Base-by-base conservation (phyloP, 2,797 vertebrate species). In the Sebastes miniatus region DNA sequence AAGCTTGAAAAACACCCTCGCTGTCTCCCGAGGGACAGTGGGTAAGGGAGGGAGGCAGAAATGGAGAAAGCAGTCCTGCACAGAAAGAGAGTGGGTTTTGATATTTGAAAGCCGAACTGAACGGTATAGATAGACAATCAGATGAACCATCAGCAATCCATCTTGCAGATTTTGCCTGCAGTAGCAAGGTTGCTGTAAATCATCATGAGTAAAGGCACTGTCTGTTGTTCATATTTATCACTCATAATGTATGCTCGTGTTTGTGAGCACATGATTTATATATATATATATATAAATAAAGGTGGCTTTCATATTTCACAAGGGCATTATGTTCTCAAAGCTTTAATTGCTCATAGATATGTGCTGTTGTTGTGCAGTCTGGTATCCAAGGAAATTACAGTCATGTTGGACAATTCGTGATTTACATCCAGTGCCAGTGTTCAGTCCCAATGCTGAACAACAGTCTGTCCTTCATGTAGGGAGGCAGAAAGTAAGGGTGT, bases 91-190 rank as follows among this genome's bases (percentile, higher is more conserved):
- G 59, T 5, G 27, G 24, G 31, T 75, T 76, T 58, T 79, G 11
- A 77, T 76, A 65, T 69, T 73, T 81, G 63, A 65, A 83, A 85
- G 77, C 78, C 70, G 70, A 76, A 80, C 43, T 62, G 57, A 85
- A 73, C 1, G 22, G 27, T 20, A 11, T 7, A 81, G 59, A 79
- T 31, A 86, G 68, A 67, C 73, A 73, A 83, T 87, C 79, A 69
- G 50, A 83, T 71, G 52, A 69, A 71, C 68, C 83, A 81, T 84
- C 86, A 70, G 69, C 79, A 80, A 88, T 90, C 82, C 75, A 61
- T 91, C 89, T 86, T 58, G 54, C 76, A 84, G 82, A 78, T 82
- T 83, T 69, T 3, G 12, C 47, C 80, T 16, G 66, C 85, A 16
- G 66, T 34, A 58, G 76, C 58, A 64, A 75, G 62, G 76, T 71